phyloP scores from a whole-genome alignment of 2,797 vertebrate species.

The Gymnopithys bicolor region DNA sequence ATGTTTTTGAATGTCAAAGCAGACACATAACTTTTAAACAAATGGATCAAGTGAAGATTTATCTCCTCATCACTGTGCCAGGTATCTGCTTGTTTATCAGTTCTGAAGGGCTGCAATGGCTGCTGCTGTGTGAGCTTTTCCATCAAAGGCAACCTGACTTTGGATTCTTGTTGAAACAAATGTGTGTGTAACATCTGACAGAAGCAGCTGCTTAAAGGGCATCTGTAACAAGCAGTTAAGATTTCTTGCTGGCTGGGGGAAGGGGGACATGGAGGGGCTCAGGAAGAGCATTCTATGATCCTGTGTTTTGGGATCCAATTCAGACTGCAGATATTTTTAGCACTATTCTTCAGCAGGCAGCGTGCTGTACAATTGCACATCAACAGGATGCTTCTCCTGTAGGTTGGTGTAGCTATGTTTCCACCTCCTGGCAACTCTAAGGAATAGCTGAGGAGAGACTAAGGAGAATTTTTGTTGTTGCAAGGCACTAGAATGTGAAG shows the following conservation, averaged over 20 bases:
- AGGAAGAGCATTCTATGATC: not conserved
- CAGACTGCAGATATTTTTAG: conserved; percentile 31
- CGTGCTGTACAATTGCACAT: not conserved
- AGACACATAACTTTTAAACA: not conserved
- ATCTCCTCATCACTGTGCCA: not conserved
- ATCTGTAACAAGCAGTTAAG: not conserved
- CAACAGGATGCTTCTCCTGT: not conserved
- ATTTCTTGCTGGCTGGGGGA: not conserved
- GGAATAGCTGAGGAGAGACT: conserved; percentile 28
- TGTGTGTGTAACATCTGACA: not conserved
- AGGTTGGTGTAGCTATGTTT: conserved; percentile 39
- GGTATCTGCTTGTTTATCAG: not conserved
- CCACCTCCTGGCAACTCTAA: conserved; percentile 42
- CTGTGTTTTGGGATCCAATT: not conserved
- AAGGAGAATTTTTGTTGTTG: not conserved
- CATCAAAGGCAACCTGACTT: not conserved
- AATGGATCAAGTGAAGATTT: not conserved
- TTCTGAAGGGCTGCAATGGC: not conserved
- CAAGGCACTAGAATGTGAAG: not conserved
- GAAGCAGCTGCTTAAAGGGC: conserved; percentile 6
- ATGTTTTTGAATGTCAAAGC: not conserved
- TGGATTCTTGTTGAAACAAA: not conserved
- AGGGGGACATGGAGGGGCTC: not conserved
- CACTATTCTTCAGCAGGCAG: not conserved
- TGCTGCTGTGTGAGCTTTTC: not conserved